Conservation (phyloP, 2,113 vertebrate species). For the Dromas ardeola region DNA sequence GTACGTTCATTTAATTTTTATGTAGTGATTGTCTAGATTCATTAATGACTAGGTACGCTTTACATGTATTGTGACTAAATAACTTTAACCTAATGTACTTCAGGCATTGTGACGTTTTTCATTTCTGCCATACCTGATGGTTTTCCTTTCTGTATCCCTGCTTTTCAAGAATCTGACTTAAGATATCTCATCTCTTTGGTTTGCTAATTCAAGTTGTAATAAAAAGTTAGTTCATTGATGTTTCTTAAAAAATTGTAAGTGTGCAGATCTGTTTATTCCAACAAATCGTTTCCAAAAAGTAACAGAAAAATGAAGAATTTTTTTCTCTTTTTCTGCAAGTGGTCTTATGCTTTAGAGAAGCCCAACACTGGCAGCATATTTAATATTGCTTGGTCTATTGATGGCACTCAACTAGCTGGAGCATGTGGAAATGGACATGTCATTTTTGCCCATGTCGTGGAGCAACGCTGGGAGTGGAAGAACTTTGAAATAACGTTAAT, state of each 20-base stretch:
- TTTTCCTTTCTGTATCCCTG: not conserved
- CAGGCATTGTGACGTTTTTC: not conserved
- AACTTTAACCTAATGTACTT: not conserved
- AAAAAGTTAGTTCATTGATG: not conserved
- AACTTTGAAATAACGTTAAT: slow-evolving; percentile 89
- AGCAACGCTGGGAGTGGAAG: slow-evolving; percentile 95
- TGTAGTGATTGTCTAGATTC: not conserved
- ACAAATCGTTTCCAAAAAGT: not conserved
- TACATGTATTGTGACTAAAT: not conserved
- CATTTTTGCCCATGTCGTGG: slow-evolving; percentile 94
- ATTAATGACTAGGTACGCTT: not conserved
- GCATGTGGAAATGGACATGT: slow-evolving; percentile 95
- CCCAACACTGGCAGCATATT: slow-evolving; percentile 93
- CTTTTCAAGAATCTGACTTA: not conserved
- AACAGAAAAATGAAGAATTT: accelerated
- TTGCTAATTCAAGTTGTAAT: not conserved
- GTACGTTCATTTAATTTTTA: not conserved
- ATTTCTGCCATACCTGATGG: not conserved
- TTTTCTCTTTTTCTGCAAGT: slow-evolving; percentile 72
- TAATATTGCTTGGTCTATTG: slow-evolving; percentile 89
- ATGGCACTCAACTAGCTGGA: slow-evolving; percentile 93
- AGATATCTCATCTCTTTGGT: not conserved
- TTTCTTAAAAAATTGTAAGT: not conserved
- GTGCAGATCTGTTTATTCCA: not conserved
- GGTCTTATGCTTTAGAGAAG: slow-evolving; percentile 96